These are phyloP conservation scores for Perizoma flavofasciatum DNA, from an alignment of 2,888 invertebrate species.

Conservation along the genomic window DNA sequence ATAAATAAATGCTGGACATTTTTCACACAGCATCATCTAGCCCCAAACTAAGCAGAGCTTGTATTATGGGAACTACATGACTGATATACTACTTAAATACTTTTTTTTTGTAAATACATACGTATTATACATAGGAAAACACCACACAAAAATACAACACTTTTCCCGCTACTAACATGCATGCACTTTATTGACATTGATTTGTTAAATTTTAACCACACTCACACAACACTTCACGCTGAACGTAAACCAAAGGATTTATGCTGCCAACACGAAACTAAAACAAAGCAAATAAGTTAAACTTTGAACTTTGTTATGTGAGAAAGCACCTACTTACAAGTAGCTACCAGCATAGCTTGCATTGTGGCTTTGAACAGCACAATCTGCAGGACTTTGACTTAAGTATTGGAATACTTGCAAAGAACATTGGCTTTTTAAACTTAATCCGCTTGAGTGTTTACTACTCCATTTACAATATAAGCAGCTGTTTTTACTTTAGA, in stretches of 20 bases:
- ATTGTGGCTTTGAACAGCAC: slow-evolving; percentile 25
- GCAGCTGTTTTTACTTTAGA: no score
- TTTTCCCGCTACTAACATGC: no score
- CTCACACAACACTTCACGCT: slow-evolving; percentile 2
- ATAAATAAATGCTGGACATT: no score
- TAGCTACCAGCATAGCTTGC: slow-evolving; percentile 18
- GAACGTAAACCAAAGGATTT: slow-evolving; percentile 22
- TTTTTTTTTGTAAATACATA: no score
- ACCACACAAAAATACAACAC: no score
- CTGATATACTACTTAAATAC: no score
- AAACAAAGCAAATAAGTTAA: slow-evolving; percentile 39
- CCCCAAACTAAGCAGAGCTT: no score
- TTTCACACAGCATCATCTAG: no score
- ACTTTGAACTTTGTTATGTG: slow-evolving; percentile 35
- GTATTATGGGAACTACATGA: no score
- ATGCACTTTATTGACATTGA: no score
- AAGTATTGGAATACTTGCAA: slow-evolving; percentile 21
- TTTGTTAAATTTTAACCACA: slow-evolving; percentile 1
- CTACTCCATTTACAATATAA: background rate
- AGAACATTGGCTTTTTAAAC: slow-evolving; percentile 17
- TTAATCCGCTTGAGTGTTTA: slow-evolving; percentile 15
- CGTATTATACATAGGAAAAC: no score
- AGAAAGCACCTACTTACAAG: slow-evolving; percentile 32
- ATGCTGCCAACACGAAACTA: slow-evolving; percentile 28
- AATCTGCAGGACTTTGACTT: slow-evolving; percentile 24